Evolutionary conservation across 2,797 vertebrate species (phyloP), one percentile per base, ranked within the genome.

Genomic region (Rousettus madagascariensis): DNA sequence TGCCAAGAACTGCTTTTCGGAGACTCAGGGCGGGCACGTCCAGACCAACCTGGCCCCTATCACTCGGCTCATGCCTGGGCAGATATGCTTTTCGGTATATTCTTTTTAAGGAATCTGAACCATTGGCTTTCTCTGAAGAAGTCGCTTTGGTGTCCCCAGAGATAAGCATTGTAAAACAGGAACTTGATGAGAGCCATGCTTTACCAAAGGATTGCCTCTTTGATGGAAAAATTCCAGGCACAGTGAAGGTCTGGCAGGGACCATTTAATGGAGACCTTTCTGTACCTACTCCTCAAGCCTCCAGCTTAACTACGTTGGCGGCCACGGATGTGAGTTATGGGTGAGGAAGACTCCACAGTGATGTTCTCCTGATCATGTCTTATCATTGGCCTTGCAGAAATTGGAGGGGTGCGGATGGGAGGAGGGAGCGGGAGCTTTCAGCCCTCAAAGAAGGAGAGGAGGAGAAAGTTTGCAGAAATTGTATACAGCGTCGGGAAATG

Each of bases 1-100:
- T 95, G 95, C 95, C 75, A 93, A 95, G 96, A 96, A 97, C 96
- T 98, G 11, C 51, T 96, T 96, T 97, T 75, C 93, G 96, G 97
- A 98, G 97, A 97, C 80, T 33, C 91, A 28, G 77, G 91, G 95
- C 97, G 94, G 80, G 92, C 84, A 75, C 96, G 92, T 97, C 97
- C 97, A 92, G 97, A 97, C 93, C 36, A 5, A 2, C 19, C 49
- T 30, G 82, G 90, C 68, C 95, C 74, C 66, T 72, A 36, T 96
- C 94, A 68, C 95, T 97, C 82, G 74, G 77, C 66, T 96, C 77
- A 57, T 51, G 87, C 68, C 82, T 97, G 82, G 96, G 90, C 96
- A 97, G 88, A 94, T 94, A 75, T 86, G 77, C 94, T 95, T 97
- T 92, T 95, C 94, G 96, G 96, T 53, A 95, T 96, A 78, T 84